Percentiles rank a stretch among this genome's conserved stretches.
These are phyloP conservation scores for Linepithema humile DNA, from an alignment of 1,140 invertebrate genomes.

Conservation along the genomic window DNA sequence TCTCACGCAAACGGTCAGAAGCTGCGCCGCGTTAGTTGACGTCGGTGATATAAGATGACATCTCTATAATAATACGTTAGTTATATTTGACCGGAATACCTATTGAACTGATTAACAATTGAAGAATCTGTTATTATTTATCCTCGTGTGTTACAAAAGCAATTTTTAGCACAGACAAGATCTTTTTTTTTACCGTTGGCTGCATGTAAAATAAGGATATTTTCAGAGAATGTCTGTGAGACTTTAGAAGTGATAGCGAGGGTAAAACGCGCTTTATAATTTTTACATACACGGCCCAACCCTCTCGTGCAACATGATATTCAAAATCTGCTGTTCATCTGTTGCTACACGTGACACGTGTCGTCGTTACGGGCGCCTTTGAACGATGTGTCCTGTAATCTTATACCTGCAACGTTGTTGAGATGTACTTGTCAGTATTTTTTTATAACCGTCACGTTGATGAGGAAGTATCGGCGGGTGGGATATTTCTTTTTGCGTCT, in stretches of 20 bases:
- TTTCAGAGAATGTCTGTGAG: background rate
- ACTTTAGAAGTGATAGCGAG: no score
- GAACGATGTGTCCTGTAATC: slow-evolving; percentile 71
- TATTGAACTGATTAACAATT: background rate
- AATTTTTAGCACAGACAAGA: background rate
- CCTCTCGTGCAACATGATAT: slow-evolving; percentile 67
- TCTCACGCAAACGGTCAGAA: background rate
- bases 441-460: background rate
- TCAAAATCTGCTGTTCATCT: slow-evolving; percentile 66
- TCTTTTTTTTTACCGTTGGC: background rate
- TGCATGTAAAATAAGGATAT: background rate
- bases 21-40: background rate
- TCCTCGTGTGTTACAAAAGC: background rate
- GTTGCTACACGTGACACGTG: slow-evolving; percentile 56
- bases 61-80: background rate
- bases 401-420: slow-evolving; percentile 50
- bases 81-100: background rate
- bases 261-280: slow-evolving; percentile 28
- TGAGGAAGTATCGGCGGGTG: background rate
- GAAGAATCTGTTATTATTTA: background rate
- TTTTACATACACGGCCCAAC: slow-evolving; percentile 52
- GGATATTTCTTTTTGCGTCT: background rate
- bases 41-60: slow-evolving; percentile 3
- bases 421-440: slow-evolving; percentile 20
- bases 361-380: slow-evolving; percentile 57